Evolutionary conservation across 2,797 vertebrate genomes (phyloP).

Genomic region (Syngnathus acus): DNA sequence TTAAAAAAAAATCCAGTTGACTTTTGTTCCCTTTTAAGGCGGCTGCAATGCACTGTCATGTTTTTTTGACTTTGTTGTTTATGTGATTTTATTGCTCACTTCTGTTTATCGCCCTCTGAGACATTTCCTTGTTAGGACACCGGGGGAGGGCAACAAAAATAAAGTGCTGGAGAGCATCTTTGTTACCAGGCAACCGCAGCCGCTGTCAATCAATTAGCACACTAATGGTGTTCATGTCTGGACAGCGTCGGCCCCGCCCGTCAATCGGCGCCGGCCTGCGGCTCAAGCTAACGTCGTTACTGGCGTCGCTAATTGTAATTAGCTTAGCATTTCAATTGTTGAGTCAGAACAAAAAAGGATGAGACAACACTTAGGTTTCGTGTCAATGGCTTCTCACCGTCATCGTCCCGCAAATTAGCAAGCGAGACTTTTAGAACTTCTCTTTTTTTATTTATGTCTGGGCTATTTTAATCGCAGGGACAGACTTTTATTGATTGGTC

Average conservation of each 20-base stretch:
- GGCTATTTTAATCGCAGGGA: too few species aligned
- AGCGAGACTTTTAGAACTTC: background rate
- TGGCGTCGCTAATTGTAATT: background rate
- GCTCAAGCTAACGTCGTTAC: background rate
- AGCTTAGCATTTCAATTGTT: background rate
- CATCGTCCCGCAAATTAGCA: too few species aligned
- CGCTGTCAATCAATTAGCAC: constrained; percentile 1
- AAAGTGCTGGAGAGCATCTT: constrained; percentile 1
- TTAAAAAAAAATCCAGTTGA: too few species aligned
- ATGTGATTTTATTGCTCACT: background rate
- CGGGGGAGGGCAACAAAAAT: background rate
- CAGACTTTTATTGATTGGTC: background rate
- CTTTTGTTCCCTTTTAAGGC: constrained; percentile 1
- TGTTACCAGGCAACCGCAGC: constrained; percentile 5
- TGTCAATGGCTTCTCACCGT: background rate
- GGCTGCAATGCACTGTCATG: background rate
- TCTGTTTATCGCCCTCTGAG: background rate
- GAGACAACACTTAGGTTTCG: background rate
- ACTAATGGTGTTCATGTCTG: background rate
- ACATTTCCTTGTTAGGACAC: constrained; percentile 4
- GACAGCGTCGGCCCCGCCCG: background rate
- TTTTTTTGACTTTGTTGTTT: background rate
- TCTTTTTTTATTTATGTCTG: too few species aligned
- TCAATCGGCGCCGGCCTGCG: background rate
- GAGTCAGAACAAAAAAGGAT: background rate